Base-by-base conservation (phyloP, 2,888 invertebrate genomes). In the Deilephila porcellus region DNA sequence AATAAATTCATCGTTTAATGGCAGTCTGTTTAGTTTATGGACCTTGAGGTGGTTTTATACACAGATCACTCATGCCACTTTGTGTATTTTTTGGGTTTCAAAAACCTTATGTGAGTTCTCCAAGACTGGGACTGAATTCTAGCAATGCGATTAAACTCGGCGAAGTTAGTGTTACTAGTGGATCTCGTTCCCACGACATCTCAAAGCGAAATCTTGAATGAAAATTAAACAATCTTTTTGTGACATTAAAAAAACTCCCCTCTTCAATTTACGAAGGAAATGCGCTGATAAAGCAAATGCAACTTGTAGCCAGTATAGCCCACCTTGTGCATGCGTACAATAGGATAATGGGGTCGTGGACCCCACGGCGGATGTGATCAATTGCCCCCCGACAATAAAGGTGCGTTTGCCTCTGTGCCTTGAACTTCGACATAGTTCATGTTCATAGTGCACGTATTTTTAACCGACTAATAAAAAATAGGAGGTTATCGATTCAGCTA, bases 341-440 rank as follows among this genome's bases (percentile, higher is more conserved):
- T 73, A 37, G 73, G 67, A 60, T 60, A 63, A 59, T 60, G 56
- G 82, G 91, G 86, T 90, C 91, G 82, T 72, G 76, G 88, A 88
- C 91, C 91, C 80, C 81, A 63, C 80, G 74, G 80, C 86, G 90
- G 92, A 92, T 86, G 86, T 80, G 79, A 80, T 87, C 91, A 92
- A 91, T 92, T 89, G 88, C 76, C 78, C 77, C 37, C 63, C 62
- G 76, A 52, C 87, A 91, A 91, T 92, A 90, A 91, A 92, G 92
- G 92, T 93, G 91, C 92, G 88, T 88, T 90, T 88, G 89, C 88
- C 88, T 88, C 89, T 80, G 88, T 82, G 92, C 92, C 92, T 93
- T 92, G 92, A 92, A 92, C 92, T 89, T 89, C 82, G 80, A 72
- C 67, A 67, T 52, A 45, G 67, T 52, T 80, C 79, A 81, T 80